phyloP scores from a whole-genome alignment of 2,113 vertebrate genomes.

The Mobula hypostoma region DNA sequence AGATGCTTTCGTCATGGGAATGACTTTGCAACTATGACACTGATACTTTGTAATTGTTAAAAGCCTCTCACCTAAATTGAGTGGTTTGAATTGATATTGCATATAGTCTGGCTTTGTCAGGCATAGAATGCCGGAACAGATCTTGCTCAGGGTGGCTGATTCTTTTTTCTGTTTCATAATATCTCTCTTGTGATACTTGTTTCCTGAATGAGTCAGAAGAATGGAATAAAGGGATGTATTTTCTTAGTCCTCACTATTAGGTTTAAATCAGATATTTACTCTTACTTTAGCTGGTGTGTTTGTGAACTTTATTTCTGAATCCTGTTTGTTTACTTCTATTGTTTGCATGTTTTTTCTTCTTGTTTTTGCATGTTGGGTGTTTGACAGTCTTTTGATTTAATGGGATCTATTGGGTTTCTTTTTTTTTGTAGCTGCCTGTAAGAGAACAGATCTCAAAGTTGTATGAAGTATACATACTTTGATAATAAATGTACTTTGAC shows the following conservation, averaged over 20 bases:
- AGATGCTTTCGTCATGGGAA: neutral
- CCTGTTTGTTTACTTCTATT: no score
- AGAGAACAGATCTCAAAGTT: no score
- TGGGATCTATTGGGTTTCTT: no score
- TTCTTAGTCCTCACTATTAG: neutral
- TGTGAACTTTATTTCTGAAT: no score
- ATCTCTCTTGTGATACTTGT: neutral
- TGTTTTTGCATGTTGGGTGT: no score
- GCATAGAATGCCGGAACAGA: neutral
- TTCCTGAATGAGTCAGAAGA: neutral
- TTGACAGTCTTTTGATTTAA: no score
- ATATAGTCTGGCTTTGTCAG: neutral
- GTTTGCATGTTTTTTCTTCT: no score
- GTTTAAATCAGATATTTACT: no score
- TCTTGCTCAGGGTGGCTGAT: neutral
- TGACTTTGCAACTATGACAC: neutral
- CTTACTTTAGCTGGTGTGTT: no score
- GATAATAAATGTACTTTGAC: no score
- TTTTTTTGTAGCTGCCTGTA: no score
- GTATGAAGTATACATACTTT: no score
- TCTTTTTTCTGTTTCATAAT: neutral
- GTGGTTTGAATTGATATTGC: neutral
- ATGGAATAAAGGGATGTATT: neutral
- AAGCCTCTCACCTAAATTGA: constrained; percentile 17
- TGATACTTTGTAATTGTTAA: neutral